phyloP scores from a whole-genome alignment of 2,797 vertebrate species.

The Semotilus atromaculatus region DNA sequence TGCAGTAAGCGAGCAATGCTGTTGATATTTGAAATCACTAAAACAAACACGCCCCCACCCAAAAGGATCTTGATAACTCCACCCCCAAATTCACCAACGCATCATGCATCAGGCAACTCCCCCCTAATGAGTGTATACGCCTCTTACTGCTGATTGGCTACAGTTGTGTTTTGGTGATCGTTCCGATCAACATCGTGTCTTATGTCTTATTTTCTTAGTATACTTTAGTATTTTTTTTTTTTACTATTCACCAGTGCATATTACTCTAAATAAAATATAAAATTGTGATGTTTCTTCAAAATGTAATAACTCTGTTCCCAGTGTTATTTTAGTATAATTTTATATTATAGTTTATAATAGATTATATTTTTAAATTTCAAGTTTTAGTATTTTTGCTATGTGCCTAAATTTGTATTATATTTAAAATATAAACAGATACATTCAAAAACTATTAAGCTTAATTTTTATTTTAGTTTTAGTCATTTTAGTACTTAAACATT shows the following conservation, averaged over 20 bases:
- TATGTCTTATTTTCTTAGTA: background rate
- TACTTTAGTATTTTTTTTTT: background rate
- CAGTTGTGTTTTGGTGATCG: too few species aligned
- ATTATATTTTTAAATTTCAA: background rate
- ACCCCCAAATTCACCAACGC: too few species aligned
- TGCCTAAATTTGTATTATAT: background rate
- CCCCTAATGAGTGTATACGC: too few species aligned
- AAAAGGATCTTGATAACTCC: too few species aligned
- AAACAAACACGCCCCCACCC: too few species aligned
- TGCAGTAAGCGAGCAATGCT: too few species aligned
- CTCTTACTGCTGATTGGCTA: too few species aligned
- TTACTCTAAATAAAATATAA: background rate
- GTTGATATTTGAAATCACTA: too few species aligned
- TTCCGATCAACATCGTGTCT: too few species aligned
- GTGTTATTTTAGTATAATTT: background rate
- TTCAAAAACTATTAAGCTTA: too few species aligned
- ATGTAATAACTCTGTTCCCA: background rate
- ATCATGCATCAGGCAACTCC: too few species aligned
- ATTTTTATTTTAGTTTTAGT: background rate
- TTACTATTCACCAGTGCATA: background rate
- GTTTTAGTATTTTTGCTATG: background rate
- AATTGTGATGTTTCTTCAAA: background rate
- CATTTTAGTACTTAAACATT: background rate
- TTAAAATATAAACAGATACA: too few species aligned
- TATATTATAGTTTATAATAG: background rate